Evolutionary conservation across 2,113 vertebrate species (phyloP).

Genomic region (Xiphias gladius): DNA sequence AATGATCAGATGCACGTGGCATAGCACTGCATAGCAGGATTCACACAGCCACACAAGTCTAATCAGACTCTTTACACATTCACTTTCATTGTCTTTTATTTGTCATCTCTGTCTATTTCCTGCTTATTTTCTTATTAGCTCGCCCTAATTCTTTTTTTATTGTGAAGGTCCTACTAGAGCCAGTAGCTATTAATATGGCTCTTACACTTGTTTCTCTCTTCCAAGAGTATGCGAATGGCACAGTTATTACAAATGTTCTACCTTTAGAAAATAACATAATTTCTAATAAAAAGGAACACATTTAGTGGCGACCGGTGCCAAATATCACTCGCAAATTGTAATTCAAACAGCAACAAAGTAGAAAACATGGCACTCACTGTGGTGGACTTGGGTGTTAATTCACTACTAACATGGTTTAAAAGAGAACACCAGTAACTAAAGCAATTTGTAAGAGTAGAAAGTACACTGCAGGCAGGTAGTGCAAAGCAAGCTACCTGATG

Average conservation of each 20-base stretch:
- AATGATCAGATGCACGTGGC: constrained; percentile 66
- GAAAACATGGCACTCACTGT: not conserved
- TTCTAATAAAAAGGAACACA: not conserved
- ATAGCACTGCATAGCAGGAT: constrained; percentile 21
- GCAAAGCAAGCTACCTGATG: constrained; percentile 33
- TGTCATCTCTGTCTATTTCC: constrained; percentile 19
- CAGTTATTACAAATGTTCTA: not conserved
- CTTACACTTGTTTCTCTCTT: constrained; percentile 1
- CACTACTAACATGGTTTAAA: not conserved
- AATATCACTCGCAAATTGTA: constrained; percentile 13
- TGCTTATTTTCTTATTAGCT: constrained; percentile 32
- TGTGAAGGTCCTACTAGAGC: constrained; percentile 1
- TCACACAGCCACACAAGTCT: constrained; percentile 32
- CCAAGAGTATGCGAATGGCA: not conserved
- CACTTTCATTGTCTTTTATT: not conserved
- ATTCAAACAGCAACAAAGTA: not conserved
- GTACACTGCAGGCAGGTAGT: constrained; percentile 16
- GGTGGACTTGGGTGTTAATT: not conserved
- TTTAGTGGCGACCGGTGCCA: not conserved
- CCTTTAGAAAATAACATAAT: not conserved
- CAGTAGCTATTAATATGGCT: not conserved
- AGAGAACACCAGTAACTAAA: constrained; percentile 45
- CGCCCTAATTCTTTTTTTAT: constrained; percentile 2
- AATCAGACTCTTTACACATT: constrained; percentile 37
- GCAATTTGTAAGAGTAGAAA: constrained; percentile 49